Percentiles rank a stretch among this genome's conserved stretches.
Conservation (phyloP, 2,888 invertebrate species). For the Pyrrhosoma nymphula region DNA sequence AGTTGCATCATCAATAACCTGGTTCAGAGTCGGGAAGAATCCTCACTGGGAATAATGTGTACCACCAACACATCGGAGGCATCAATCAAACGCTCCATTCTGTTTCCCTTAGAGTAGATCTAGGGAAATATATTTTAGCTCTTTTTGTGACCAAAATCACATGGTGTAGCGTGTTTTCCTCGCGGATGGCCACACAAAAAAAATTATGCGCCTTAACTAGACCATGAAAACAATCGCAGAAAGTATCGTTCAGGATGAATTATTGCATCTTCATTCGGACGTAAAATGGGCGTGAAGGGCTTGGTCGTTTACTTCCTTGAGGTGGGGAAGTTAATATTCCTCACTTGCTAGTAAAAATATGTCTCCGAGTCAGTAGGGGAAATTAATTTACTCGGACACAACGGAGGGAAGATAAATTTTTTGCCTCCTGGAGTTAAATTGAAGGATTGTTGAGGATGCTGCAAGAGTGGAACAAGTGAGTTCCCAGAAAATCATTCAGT, state of each 20-base stretch:
- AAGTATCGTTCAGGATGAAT: neutral
- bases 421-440: neutral
- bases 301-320: no score
- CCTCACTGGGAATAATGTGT: neutral
- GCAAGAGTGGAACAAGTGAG: no score
- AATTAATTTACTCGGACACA: neutral
- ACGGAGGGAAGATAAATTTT: neutral
- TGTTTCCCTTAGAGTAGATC: neutral
- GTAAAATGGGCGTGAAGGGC: no score
- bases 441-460: no score
- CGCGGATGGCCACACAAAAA: neutral
- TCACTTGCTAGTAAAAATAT: neutral
- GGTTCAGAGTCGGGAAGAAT: neutral
- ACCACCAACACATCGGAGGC: neutral
- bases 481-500: neutral
- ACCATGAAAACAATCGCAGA: neutral
- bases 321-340: neutral
- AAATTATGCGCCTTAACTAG: neutral
- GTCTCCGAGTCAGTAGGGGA: neutral
- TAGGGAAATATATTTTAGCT: neutral
- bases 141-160: neutral
- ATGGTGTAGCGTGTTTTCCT: neutral
- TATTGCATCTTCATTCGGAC: neutral
- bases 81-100: neutral
- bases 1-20: neutral